phyloP scores from a whole-genome alignment of 1,140 invertebrate species.

The Tyrophagus putrescentiae region DNA sequence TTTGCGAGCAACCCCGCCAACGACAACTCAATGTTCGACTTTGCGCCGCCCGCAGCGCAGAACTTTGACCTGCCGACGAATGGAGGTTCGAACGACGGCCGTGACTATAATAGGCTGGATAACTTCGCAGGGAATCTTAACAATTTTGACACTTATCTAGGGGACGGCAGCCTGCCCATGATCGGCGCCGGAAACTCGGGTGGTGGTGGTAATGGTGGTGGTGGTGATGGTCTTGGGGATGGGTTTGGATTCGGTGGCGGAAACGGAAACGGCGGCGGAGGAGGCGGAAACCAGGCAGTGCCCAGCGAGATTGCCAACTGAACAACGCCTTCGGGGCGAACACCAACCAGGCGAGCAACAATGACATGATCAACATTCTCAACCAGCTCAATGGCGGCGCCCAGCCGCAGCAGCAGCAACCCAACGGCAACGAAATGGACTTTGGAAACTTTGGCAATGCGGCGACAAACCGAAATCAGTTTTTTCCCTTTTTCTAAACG shows the following conservation, averaged over 20 bases:
- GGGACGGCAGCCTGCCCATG: neutral
- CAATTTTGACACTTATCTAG: slow-evolving; percentile 19
- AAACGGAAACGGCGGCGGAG: neutral
- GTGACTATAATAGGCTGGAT: slow-evolving; percentile 12
- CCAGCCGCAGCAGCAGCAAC: neutral
- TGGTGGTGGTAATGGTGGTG: neutral
- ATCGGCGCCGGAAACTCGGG: neutral
- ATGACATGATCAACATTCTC: neutral
- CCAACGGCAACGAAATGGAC: slow-evolving; percentile 1
- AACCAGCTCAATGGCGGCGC: neutral
- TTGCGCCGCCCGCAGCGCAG: neutral
- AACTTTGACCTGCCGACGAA: neutral
- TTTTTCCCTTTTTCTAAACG: no score
- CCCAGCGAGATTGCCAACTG: slow-evolving; percentile 11
- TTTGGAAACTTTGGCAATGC: slow-evolving; percentile 13
- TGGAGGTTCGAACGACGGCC: neutral
- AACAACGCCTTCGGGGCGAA: slow-evolving; percentile 14
- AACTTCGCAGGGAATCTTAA: slow-evolving; percentile 15
- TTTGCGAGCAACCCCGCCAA: neutral
- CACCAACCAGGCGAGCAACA: neutral
- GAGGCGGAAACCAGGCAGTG: neutral
- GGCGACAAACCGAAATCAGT: slow-evolving; percentile 8
- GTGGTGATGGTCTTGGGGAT: slow-evolving; percentile 1
- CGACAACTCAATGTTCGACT: slow-evolving; percentile 7
- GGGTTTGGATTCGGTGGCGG: neutral